A percentile compares a stretch with the other conserved stretches of the same genome.
These are phyloP conservation scores for Drosophila insularis DNA, from an alignment of 1,140 invertebrate genomes.

Conservation along the genomic window DNA sequence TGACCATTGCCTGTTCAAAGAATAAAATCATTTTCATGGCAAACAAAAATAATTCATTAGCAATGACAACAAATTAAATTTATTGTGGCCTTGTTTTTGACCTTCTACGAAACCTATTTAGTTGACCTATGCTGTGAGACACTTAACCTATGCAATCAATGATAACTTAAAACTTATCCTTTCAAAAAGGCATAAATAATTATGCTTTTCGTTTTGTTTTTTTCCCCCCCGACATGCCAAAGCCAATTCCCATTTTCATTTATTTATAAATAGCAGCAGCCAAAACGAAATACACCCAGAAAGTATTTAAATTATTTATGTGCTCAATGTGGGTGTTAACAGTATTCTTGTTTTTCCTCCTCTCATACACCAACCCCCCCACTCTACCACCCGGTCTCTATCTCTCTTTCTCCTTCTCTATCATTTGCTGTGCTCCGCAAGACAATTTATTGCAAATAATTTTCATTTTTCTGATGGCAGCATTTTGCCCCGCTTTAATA, in stretches of 20 bases:
- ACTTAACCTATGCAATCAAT: too few relatives aligned
- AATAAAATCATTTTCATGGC: too few relatives aligned
- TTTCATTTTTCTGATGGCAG: constrained; percentile 23
- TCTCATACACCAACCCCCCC: constrained; percentile 5
- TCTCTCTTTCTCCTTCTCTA: background rate
- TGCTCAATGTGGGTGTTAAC: constrained; percentile 68
- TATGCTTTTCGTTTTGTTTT: background rate
- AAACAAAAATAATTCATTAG: too few relatives aligned
- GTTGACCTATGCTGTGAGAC: too few relatives aligned
- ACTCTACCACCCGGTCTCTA: background rate
- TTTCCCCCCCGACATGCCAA: background rate
- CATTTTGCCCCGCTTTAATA: background rate
- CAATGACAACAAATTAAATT: too few relatives aligned
- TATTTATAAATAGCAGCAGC: constrained; percentile 48
- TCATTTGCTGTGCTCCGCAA: background rate
- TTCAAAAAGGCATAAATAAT: constrained; percentile 3
- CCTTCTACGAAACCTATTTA: too few relatives aligned
- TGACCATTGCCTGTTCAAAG: too few relatives aligned
- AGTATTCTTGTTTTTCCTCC: constrained; percentile 36
- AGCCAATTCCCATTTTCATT: constrained; percentile 10
- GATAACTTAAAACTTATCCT: background rate
- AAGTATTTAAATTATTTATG: constrained; percentile 80
- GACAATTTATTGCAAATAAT: constrained; percentile 72
- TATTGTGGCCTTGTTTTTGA: too few relatives aligned
- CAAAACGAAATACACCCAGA: constrained; percentile 28